These are phyloP conservation scores for Enteromius radiatus DNA, from an alignment of 2,797 vertebrate genomes.

Conservation along the genomic window DNA sequence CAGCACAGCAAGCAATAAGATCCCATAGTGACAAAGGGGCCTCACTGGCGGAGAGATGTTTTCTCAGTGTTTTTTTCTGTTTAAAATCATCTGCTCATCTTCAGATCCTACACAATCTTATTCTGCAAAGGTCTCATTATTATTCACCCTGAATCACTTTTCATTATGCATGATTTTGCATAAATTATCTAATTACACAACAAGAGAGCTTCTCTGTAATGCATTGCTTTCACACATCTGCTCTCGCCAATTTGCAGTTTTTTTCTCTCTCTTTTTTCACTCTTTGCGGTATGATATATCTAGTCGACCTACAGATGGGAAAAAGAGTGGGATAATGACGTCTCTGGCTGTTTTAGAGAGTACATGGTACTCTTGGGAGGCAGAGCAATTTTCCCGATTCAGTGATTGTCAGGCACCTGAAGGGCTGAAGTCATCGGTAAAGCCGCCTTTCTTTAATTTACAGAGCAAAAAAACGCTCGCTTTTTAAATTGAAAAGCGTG, in stretches of 20 bases:
- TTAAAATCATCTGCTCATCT: conserved; percentile 36
- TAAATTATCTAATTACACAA: conserved; percentile 60
- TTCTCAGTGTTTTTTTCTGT: conserved; percentile 1
- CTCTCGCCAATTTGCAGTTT: conserved; percentile 24
- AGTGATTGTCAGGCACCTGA: conserved; percentile 54
- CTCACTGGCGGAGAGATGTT: neutral
- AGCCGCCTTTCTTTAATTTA: conserved; percentile 54
- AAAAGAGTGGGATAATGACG: conserved; percentile 53
- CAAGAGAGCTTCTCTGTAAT: conserved; percentile 40
- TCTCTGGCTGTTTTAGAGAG: conserved; percentile 55
- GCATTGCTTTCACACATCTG: conserved; percentile 33
- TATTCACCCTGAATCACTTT: conserved; percentile 52
- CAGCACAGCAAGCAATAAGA: conserved; percentile 9
- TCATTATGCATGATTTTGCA: conserved; percentile 54
- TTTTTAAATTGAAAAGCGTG: conserved; percentile 60
- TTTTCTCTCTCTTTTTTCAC: conserved; percentile 8
- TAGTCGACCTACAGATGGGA: conserved; percentile 51
- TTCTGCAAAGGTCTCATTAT: conserved; percentile 46
- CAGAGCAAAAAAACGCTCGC: neutral
- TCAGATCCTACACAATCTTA: conserved; percentile 38
- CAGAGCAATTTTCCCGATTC: conserved; percentile 59
- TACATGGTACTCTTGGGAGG: conserved; percentile 51
- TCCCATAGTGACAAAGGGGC: conserved; percentile 4
- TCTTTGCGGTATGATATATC: conserved; percentile 45
- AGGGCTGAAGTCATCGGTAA: conserved; percentile 46